These are phyloP conservation scores for Lerista edwardsae DNA, from an alignment of 2,797 vertebrate genomes.

Conservation along the genomic window DNA sequence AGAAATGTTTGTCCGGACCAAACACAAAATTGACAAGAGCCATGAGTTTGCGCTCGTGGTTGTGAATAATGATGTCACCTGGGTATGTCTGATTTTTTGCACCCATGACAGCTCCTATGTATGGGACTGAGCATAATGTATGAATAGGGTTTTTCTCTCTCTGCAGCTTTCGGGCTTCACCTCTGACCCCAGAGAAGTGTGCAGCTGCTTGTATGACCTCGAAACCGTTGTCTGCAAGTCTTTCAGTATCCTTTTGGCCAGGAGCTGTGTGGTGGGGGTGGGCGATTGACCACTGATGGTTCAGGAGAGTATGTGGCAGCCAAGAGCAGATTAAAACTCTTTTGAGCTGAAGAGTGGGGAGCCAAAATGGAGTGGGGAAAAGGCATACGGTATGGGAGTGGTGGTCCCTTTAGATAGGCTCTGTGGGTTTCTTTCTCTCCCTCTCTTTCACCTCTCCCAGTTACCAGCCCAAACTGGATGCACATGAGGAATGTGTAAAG, in stretches of 20 bases:
- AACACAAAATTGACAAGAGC: constrained; percentile 95
- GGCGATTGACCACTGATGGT: background rate
- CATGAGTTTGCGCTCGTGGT: constrained; percentile 95
- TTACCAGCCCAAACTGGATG: no score
- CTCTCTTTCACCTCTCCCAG: background rate
- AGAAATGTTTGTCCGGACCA: constrained; percentile 97
- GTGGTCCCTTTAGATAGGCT: background rate
- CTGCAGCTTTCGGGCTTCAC: constrained; percentile 92
- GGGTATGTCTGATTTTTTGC: constrained; percentile 79
- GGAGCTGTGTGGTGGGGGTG: rapidly evolving
- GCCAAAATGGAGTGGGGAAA: background rate
- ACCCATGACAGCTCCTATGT: no score
- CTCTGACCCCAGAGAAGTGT: constrained; percentile 92
- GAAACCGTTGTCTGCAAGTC: constrained; percentile 92
- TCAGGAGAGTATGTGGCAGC: no score
- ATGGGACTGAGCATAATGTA: no score
- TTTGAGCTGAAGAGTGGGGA: no score
- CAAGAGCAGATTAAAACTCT: background rate
- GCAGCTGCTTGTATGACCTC: constrained; percentile 95
- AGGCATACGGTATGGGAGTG: background rate
- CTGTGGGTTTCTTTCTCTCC: background rate
- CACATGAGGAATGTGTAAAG: no score
- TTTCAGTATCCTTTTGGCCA: constrained; percentile 89
- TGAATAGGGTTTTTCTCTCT: no score
- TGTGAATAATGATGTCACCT: constrained; percentile 91